phyloP scores from a whole-genome alignment of 2,797 vertebrate species.

The Apodemus agrarius region DNA sequence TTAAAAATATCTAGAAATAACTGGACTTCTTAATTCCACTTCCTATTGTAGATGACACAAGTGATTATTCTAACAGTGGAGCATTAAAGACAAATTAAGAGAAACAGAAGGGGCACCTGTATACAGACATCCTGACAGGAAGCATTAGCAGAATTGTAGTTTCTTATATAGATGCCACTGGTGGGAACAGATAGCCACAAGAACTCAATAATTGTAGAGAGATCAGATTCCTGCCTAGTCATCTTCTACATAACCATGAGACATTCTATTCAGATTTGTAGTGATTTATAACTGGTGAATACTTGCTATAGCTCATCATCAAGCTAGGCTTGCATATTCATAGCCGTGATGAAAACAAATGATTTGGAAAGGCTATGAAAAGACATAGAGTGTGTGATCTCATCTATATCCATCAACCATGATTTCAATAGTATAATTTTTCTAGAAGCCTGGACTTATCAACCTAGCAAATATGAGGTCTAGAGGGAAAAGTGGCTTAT shows the following conservation, averaged over 20 bases:
- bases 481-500: not conserved
- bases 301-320: not conserved
- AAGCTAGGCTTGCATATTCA: conserved; percentile 47
- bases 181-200: conserved; percentile 65
- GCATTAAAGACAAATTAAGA: conserved; percentile 79
- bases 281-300: conserved; percentile 43
- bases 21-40: not conserved
- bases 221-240: not conserved
- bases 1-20: not conserved
- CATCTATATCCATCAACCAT: not conserved
- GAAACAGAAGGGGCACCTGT: conserved; percentile 63
- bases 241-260: not conserved
- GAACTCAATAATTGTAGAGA: conserved; percentile 39
- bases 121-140: conserved; percentile 64
- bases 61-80: conserved; percentile 55
- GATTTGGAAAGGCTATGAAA: conserved; percentile 12
- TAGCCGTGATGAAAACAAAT: conserved; percentile 56
- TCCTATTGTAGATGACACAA: conserved; percentile 46
- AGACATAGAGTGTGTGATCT: conserved; percentile 56
- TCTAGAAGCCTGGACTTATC: not conserved
- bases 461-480: accelerated
- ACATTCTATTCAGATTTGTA: not conserved
- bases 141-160: conserved; percentile 41
- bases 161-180: conserved; percentile 71
- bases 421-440: not conserved